Conservation (phyloP, 1,140 invertebrate species). For the Belonocnema kinseyi region DNA sequence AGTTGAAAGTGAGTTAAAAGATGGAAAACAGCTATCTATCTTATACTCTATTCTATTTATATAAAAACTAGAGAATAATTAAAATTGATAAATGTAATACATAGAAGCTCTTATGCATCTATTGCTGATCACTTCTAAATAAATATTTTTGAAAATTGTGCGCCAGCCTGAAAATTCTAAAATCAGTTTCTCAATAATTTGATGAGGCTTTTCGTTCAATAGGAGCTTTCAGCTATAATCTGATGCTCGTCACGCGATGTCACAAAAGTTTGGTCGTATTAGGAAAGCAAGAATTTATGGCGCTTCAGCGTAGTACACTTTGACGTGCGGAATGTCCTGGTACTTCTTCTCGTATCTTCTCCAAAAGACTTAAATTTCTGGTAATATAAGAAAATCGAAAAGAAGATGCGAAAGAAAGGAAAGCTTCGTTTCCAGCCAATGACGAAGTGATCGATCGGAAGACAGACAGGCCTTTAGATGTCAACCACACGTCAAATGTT, state of each 20-base stretch:
- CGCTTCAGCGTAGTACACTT: slow-evolving; percentile 54
- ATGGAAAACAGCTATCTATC: no score
- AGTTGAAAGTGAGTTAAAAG: no score
- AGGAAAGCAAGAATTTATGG: slow-evolving; percentile 67
- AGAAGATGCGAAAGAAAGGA: not conserved
- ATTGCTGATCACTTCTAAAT: no score
- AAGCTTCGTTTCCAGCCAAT: slow-evolving; percentile 43
- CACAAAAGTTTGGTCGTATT: slow-evolving; percentile 66
- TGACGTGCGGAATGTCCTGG: slow-evolving; percentile 54
- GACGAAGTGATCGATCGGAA: not conserved
- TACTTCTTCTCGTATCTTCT: slow-evolving; percentile 49
- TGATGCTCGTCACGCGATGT: slow-evolving; percentile 62
- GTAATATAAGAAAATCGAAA: not conserved
- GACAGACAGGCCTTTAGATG: slow-evolving; percentile 48
- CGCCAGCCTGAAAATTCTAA: no score
- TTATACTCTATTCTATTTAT: no score
- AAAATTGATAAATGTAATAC: no score
- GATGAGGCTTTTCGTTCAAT: no score
- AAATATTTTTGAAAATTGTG: no score
- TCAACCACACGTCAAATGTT: slow-evolving; percentile 71
- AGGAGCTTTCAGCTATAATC: not conserved
- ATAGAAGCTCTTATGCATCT: no score
- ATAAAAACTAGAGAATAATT: no score
- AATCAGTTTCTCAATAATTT: no score
- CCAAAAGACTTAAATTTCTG: slow-evolving; percentile 40